Evolutionary conservation across 37 sponge, comb jelly and placozoan species (phyloP).

Genomic region (Cliona cf. orientalis): DNA sequence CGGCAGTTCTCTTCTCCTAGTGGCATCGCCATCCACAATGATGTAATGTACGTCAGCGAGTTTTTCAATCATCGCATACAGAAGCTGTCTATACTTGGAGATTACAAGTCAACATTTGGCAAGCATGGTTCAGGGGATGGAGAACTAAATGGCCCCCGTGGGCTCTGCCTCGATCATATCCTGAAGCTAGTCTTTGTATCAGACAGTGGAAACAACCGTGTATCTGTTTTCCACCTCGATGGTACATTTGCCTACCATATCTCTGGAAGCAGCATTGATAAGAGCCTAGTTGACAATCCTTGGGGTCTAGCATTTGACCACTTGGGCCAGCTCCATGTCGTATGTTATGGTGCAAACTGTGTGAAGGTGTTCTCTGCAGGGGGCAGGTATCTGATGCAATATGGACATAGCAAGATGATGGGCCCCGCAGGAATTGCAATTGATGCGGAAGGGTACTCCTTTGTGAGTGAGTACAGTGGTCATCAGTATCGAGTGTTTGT

Average conservation of each 20-base stretch:
- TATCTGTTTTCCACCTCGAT: conserved; percentile 46
- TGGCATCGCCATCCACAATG: conserved; percentile 38
- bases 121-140: conserved; percentile 23
- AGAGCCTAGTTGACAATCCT: conserved; percentile 34
- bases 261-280: background rate
- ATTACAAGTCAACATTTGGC: conserved; percentile 40
- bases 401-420: conserved; percentile 22
- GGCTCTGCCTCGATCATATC: conserved; percentile 24
- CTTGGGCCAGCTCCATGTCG: conserved; percentile 43
- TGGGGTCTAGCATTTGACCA: conserved; percentile 58
- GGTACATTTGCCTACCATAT: conserved; percentile 29
- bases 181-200: conserved; percentile 21
- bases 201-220: conserved; percentile 38
- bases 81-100: conserved; percentile 26
- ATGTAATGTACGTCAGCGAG: conserved; percentile 51
- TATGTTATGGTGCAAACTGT: background rate
- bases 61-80: conserved; percentile 32
- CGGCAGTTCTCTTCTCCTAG: conserved; percentile 46
- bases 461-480: conserved; percentile 19
- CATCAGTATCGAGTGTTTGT: conserved; percentile 1
- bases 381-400: conserved; percentile 1
- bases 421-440: conserved; percentile 48
- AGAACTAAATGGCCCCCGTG: conserved; percentile 37
- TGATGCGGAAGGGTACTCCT: conserved; percentile 43
- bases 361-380: conserved; percentile 43